Evolutionary conservation across 2,113 vertebrate genomes (phyloP).

Genomic region (Paracanthobrama guichenoti): DNA sequence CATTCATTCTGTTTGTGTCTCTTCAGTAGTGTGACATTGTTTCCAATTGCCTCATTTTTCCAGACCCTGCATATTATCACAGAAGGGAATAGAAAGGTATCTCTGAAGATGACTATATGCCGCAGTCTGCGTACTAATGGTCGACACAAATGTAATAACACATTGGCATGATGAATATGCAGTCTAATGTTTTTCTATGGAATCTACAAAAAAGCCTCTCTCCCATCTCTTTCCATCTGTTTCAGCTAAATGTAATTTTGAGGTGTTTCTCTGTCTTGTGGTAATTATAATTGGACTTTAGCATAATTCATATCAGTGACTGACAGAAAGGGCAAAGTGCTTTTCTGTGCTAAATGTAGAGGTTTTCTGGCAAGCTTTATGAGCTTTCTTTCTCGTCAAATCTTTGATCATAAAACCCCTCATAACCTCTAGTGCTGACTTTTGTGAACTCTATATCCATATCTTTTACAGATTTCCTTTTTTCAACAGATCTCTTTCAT

Average conservation of each 20-base stretch:
- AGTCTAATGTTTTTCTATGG: conserved; percentile 13
- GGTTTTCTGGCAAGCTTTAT: background rate
- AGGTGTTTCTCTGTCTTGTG: conserved; percentile 8
- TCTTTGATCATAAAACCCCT: background rate
- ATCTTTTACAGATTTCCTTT: background rate
- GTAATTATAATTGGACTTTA: conserved; percentile 28
- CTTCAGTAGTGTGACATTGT: background rate
- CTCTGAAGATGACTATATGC: conserved; percentile 18
- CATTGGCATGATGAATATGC: conserved; percentile 16
- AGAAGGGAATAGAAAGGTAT: conserved; percentile 9
- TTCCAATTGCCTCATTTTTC: background rate
- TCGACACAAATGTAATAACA: conserved; percentile 49
- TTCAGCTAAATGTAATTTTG: conserved; percentile 37
- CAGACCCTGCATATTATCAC: background rate
- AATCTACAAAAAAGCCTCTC: conserved; percentile 18
- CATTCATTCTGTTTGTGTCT: background rate
- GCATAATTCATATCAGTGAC: conserved; percentile 14
- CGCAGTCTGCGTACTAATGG: conserved; percentile 42
- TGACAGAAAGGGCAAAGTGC: conserved; percentile 10
- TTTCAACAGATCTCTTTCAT: conserved; percentile 17
- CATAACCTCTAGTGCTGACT: background rate
- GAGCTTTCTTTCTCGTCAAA: background rate
- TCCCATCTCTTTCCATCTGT: conserved; percentile 10
- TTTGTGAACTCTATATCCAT: conserved; percentile 5
- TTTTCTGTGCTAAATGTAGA: conserved; percentile 1